Percentiles rank a stretch among this genome's conserved stretches.
Evolutionary conservation across 1,140 invertebrate genomes (phyloP).

Genomic region (Lutraria rhynchaena): DNA sequence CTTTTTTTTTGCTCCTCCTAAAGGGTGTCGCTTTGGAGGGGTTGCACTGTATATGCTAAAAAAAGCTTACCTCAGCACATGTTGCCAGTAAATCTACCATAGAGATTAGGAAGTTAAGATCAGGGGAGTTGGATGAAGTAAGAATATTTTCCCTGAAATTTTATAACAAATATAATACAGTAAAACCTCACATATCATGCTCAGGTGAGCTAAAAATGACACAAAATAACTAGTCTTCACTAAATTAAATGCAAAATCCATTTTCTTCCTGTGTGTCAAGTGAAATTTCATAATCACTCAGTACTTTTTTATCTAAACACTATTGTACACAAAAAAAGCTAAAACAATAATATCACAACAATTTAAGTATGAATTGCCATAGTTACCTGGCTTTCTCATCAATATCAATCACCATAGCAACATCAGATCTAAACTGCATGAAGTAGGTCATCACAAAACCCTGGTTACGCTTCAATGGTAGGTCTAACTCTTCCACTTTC

Average conservation of each 20-base stretch:
- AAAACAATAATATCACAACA: too few species aligned
- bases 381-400: slow-evolving; percentile 70
- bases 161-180: not conserved
- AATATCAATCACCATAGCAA: slow-evolving; percentile 77
- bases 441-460: slow-evolving; percentile 82
- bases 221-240: too few species aligned
- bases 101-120: slow-evolving; percentile 75
- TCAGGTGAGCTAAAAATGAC: too few species aligned
- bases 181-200: too few species aligned
- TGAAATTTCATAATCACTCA: too few species aligned
- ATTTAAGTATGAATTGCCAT: not conserved
- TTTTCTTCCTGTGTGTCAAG: too few species aligned
- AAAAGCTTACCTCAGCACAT: slow-evolving; percentile 79
- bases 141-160: slow-evolving; percentile 71
- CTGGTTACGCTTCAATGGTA: slow-evolving; percentile 81
- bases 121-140: slow-evolving; percentile 62
- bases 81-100: slow-evolving; percentile 80
- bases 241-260: too few species aligned
- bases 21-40: too few species aligned
- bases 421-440: slow-evolving; percentile 78
- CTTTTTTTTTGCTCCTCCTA: too few species aligned
- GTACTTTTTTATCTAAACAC: too few species aligned
- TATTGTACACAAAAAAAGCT: too few species aligned
- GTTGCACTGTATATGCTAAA: too few species aligned
- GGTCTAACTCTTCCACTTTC: slow-evolving; percentile 79